A percentile compares a stretch with the other conserved stretches of the same genome.
Conservation (phyloP, 2,797 vertebrate genomes). For the Rhinatrema bivittatum region DNA sequence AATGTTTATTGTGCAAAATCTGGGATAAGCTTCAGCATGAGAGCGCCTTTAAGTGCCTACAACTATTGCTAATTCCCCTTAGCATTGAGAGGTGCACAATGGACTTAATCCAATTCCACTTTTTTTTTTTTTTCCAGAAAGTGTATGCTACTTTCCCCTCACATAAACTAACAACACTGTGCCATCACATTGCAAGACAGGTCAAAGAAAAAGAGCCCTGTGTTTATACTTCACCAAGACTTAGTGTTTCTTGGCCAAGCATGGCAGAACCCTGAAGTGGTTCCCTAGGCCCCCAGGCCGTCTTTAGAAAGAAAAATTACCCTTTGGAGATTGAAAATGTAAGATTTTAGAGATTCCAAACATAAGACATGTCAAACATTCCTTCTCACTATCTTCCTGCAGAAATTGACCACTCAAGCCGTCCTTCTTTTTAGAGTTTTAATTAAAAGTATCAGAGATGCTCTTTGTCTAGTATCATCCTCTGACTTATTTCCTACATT, state of each 20-base stretch:
- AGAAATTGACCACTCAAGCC: slow-evolving; percentile 29
- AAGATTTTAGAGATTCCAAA: slow-evolving; percentile 40
- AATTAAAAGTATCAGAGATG: too few species aligned
- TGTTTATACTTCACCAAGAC: slow-evolving; percentile 95
- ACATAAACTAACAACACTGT: slow-evolving; percentile 99
- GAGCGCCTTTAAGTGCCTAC: slow-evolving; percentile 99
- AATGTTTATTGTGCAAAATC: slow-evolving; percentile 99
- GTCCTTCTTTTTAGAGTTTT: background rate
- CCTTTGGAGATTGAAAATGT: slow-evolving; percentile 64
- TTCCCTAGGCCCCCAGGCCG: slow-evolving; percentile 76
- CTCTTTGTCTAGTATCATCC: too few species aligned
- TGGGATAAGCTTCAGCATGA: slow-evolving; percentile 99
- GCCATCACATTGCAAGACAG: slow-evolving; percentile 89
- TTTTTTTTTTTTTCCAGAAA: slow-evolving; percentile 88
- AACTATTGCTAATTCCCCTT: slow-evolving; percentile 99
- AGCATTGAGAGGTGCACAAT: slow-evolving; percentile 96
- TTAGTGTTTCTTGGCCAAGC: slow-evolving; percentile 89
- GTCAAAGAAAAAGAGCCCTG: slow-evolving; percentile 89
- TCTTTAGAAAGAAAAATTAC: slow-evolving; percentile 79
- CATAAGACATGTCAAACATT: slow-evolving; percentile 61
- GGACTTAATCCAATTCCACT: slow-evolving; percentile 98
- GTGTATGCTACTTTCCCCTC: slow-evolving; percentile 96
- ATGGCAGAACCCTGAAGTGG: slow-evolving; percentile 92
- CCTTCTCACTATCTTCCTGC: slow-evolving; percentile 49
- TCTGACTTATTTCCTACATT: too few species aligned